Conservation (phyloP, 1,140 invertebrate genomes). For the Cepaea nemoralis region DNA sequence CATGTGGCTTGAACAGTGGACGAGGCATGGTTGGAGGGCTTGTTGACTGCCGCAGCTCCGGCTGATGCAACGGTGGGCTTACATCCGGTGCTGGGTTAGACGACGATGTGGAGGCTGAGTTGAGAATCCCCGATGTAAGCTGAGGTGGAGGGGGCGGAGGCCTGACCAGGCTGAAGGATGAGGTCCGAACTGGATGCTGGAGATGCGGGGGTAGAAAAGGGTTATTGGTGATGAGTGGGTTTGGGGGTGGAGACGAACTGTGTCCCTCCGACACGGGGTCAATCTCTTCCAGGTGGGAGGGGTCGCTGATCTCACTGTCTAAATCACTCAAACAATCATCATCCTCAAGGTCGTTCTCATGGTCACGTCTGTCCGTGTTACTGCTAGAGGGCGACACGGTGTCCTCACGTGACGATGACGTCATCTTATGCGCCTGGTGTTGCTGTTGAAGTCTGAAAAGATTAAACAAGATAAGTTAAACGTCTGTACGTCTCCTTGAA, state of each 20-base stretch:
- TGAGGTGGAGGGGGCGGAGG: slow-evolving; percentile 22
- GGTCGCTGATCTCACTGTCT: slow-evolving; percentile 39
- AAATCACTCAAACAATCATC: slow-evolving; percentile 40
- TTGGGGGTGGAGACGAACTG: slow-evolving; percentile 21
- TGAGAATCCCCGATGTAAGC: not conserved
- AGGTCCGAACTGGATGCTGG: slow-evolving; percentile 28
- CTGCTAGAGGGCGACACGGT: slow-evolving; percentile 36
- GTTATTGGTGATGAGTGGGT: slow-evolving; percentile 39
- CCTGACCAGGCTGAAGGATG: slow-evolving; percentile 14
- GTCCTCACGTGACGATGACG: slow-evolving; percentile 34
- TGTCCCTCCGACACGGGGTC: slow-evolving; percentile 33
- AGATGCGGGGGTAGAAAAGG: slow-evolving; percentile 39
- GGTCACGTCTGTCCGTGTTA: slow-evolving; percentile 32
- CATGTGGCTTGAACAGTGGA: slow-evolving; percentile 39
- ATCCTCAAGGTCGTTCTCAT: slow-evolving; percentile 38
- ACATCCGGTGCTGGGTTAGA: not conserved
- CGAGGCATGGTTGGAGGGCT: not conserved
- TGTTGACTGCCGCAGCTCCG: not conserved
- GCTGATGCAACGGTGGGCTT: not conserved
- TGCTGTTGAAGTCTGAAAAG: slow-evolving; percentile 37
- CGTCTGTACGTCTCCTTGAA: not conserved
- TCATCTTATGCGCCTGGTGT: slow-evolving; percentile 35
- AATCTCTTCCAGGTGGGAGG: slow-evolving; percentile 33
- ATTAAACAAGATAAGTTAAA: not conserved
- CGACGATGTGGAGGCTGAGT: slow-evolving; percentile 4